Percentiles rank a stretch among this genome's conserved stretches.
These are phyloP conservation scores for Napeogenes inachia DNA, from an alignment of 2,888 invertebrate species.

Conservation along the genomic window DNA sequence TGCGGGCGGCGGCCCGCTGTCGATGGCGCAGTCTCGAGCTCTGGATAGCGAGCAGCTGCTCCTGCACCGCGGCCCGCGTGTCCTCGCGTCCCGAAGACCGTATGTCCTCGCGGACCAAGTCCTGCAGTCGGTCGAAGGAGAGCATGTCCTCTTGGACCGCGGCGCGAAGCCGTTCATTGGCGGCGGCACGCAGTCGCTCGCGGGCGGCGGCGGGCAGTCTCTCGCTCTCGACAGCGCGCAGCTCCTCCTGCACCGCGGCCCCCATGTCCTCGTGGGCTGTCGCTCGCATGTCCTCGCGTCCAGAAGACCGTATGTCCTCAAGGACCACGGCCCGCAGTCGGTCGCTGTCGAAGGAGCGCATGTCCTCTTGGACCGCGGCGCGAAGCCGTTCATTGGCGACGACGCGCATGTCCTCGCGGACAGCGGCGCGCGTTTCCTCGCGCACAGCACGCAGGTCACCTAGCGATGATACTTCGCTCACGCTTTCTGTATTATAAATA, in stretches of 20 bases:
- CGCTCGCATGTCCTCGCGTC: background rate
- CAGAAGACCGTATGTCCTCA: too few species aligned
- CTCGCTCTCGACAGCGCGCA: conserved; percentile 32
- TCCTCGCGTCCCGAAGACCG: too few species aligned
- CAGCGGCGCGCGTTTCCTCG: conserved; percentile 32
- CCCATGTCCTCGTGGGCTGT: conserved; percentile 58
- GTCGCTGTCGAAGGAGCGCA: too few species aligned
- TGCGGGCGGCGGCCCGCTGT: conserved; percentile 31
- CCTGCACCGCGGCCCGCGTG: conserved; percentile 46
- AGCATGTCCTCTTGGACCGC: too few species aligned
- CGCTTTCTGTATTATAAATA: conserved; percentile 40
- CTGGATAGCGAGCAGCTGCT: conserved; percentile 32
- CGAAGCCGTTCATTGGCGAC: too few species aligned
- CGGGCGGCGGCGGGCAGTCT: conserved; percentile 38
- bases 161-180: too few species aligned
- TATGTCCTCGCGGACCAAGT: too few species aligned
- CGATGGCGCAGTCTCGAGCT: conserved; percentile 29
- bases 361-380: too few species aligned
- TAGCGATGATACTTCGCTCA: conserved; percentile 42
- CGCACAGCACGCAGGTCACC: conserved; percentile 27
- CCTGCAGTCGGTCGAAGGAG: too few species aligned
- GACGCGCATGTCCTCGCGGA: conserved; percentile 33
- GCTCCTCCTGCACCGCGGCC: conserved; percentile 36
- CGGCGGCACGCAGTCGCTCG: conserved; percentile 32
- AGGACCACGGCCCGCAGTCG: too few species aligned